Percentiles rank a stretch among this genome's conserved stretches.
These are phyloP conservation scores for Listronotus oregonensis DNA, from an alignment of 1,140 invertebrate genomes.

Conservation along the genomic window DNA sequence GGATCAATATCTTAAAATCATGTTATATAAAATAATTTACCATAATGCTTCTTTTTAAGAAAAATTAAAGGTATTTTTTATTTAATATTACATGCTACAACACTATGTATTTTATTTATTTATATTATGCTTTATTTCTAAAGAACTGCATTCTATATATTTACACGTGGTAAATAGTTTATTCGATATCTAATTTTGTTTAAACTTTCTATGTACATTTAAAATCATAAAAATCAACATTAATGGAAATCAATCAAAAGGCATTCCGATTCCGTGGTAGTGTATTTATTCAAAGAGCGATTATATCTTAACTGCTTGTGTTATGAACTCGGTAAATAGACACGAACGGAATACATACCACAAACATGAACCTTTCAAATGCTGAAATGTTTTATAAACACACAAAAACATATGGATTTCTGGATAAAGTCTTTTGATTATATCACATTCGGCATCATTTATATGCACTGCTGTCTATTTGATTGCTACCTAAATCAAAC, in stretches of 20 bases:
- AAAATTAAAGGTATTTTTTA: too few species aligned
- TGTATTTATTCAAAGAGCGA: constrained; percentile 52
- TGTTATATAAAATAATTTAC: too few species aligned
- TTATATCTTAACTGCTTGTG: constrained; percentile 51
- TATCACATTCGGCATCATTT: constrained; percentile 22
- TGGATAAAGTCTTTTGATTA: constrained; percentile 49
- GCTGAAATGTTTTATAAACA: constrained; percentile 54
- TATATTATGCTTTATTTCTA: constrained; percentile 3
- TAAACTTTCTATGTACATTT: constrained; percentile 35
- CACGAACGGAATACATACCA: constrained; percentile 50
- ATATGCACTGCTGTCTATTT: constrained; percentile 8
- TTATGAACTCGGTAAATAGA: constrained; percentile 53
- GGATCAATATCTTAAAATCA: too few species aligned
- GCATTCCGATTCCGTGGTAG: constrained; percentile 27
- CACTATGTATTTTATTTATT: neutral
- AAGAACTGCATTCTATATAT: constrained; percentile 9
- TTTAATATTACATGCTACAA: too few species aligned
- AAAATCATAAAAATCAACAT: constrained; percentile 41
- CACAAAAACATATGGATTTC: constrained; percentile 54
- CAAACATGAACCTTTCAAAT: constrained; percentile 52
- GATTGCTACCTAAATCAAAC: neutral
- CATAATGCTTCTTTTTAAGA: too few species aligned
- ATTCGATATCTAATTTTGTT: constrained; percentile 20
- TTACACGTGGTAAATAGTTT: constrained; percentile 6
- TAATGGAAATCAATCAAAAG: constrained; percentile 39